phyloP scores from a whole-genome alignment of 2,797 vertebrate genomes.

The Coccyzus lansbergi region DNA sequence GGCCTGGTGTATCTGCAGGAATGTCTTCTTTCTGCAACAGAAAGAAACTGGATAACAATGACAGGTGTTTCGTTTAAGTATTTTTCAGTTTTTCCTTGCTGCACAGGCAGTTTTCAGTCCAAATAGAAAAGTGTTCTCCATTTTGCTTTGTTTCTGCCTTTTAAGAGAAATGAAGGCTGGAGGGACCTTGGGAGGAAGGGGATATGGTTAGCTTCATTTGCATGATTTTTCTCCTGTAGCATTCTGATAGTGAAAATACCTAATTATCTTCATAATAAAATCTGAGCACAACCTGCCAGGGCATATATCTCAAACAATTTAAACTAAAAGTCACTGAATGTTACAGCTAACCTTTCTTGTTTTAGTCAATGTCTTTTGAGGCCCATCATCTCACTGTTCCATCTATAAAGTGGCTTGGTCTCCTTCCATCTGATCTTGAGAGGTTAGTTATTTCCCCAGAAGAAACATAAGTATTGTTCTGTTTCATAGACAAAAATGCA shows the following conservation, averaged over 20 bases:
- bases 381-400: conserved; percentile 93
- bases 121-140: background rate
- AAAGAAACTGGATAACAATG: background rate
- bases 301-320: background rate
- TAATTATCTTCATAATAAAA: background rate
- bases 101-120: background rate
- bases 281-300: background rate
- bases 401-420: conserved; percentile 93
- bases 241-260: background rate
- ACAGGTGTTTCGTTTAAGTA: background rate
- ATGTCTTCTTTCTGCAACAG: background rate
- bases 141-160: background rate
- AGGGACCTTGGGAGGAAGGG: background rate
- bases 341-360: conserved; percentile 13
- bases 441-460: conserved; percentile 81
- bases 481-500: background rate
- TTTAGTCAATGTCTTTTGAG: conserved; percentile 97
- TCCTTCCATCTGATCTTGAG: conserved; percentile 94
- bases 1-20: background rate
- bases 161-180: background rate
- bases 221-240: background rate
- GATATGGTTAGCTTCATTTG: background rate
- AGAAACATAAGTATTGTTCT: conserved; percentile 45
- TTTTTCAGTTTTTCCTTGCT: background rate
- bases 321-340: background rate